Evolutionary conservation across 1,140 invertebrate genomes (phyloP).

Genomic region (Eufriesea mexicana): DNA sequence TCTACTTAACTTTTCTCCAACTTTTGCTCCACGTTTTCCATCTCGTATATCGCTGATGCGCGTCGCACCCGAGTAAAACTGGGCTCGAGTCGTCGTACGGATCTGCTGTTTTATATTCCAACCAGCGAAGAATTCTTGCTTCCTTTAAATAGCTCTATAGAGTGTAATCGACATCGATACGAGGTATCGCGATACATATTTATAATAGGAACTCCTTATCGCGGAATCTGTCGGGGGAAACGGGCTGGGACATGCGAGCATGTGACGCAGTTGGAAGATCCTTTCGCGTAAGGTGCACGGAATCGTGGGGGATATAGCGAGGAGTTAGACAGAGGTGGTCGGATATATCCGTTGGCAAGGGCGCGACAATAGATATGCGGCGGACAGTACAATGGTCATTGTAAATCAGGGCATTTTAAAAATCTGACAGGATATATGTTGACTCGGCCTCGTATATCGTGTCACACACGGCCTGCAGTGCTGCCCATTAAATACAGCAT

Average conservation of each 20-base stretch:
- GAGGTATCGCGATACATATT: too few species aligned
- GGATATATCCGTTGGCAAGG: constrained; percentile 53
- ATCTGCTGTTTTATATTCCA: too few species aligned
- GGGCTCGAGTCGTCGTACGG: neutral
- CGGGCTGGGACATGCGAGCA: constrained; percentile 7
- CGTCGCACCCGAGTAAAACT: neutral
- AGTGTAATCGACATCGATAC: too few species aligned
- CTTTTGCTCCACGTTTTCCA: neutral
- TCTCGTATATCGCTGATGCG: neutral
- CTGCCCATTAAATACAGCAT: constrained; percentile 81
- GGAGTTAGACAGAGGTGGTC: constrained; percentile 54
- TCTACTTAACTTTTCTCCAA: neutral
- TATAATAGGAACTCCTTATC: constrained; percentile 15
- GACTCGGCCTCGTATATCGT: constrained; percentile 79
- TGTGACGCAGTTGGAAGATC: constrained; percentile 45
- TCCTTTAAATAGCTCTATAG: too few species aligned
- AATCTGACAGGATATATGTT: constrained; percentile 80
- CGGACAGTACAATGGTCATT: constrained; percentile 78
- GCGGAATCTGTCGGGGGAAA: constrained; percentile 39
- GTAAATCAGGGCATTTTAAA: constrained; percentile 81
- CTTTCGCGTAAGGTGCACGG: constrained; percentile 52
- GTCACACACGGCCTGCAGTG: constrained; percentile 69
- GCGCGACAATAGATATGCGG: constrained; percentile 78
- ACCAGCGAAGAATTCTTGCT: too few species aligned
- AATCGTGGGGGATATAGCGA: constrained; percentile 20